Evolutionary conservation across 2,888 invertebrate species (phyloP).

Genomic region (Nudaria mundana): DNA sequence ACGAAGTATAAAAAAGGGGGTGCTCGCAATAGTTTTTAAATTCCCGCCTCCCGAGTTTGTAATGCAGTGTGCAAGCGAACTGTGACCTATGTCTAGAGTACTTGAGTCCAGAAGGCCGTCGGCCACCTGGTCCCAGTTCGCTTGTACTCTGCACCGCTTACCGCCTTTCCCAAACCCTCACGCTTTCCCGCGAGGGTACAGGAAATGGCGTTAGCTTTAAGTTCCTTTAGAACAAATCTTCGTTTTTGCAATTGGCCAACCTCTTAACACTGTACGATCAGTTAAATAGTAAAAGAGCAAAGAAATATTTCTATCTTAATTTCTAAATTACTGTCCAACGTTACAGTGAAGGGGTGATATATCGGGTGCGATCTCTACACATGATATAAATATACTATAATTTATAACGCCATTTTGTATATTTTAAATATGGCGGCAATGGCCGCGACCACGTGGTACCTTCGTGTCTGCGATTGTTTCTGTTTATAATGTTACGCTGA

Average conservation of each 20-base stretch:
- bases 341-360: constrained; percentile 79
- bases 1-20: constrained; percentile 85
- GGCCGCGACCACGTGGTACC: constrained; percentile 25
- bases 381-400: constrained; percentile 17
- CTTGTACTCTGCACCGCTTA: constrained; percentile 35
- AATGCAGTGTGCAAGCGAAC: constrained; percentile 33
- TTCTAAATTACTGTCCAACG: constrained; percentile 49
- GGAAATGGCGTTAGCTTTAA: constrained; percentile 61
- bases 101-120: constrained; percentile 8
- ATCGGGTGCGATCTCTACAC: constrained; percentile 61
- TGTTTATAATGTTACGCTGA: constrained; percentile 39
- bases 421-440: constrained; percentile 24
- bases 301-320: constrained; percentile 33
- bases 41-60: constrained; percentile 77
- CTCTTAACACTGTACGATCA: constrained; percentile 76
- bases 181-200: constrained; percentile 38
- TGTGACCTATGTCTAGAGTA: constrained; percentile 11
- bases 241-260: constrained; percentile 83
- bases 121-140: constrained; percentile 13
- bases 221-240: constrained; percentile 79
- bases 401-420: constrained; percentile 31
- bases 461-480: constrained; percentile 27
- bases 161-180: constrained; percentile 47
- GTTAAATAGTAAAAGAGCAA: constrained; percentile 51
- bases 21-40: constrained; percentile 83